phyloP scores from a whole-genome alignment of 2,888 invertebrate genomes.

The Amphimallon solstitiale region DNA sequence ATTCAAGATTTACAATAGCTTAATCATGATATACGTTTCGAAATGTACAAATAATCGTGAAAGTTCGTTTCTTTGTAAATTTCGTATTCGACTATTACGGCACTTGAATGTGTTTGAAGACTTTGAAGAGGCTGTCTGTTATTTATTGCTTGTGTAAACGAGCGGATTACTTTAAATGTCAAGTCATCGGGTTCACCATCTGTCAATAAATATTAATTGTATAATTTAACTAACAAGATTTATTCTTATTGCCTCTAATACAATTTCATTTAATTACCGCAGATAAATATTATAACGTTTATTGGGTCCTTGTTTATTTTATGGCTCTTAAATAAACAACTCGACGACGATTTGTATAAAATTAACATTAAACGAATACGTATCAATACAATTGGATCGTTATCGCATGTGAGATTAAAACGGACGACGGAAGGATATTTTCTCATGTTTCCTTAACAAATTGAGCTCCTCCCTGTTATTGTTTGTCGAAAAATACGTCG shows the following conservation, averaged over 20 bases:
- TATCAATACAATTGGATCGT: slow-evolving; percentile 15
- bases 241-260: slow-evolving; percentile 40
- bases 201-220: slow-evolving; percentile 42
- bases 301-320: slow-evolving; percentile 1
- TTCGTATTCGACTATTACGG: not conserved
- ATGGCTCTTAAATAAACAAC: slow-evolving; percentile 12
- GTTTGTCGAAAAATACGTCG: slow-evolving; percentile 26
- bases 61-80: not conserved
- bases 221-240: slow-evolving; percentile 38
- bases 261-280: slow-evolving; percentile 35
- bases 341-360: slow-evolving; percentile 22
- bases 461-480: slow-evolving; percentile 18
- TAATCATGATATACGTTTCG: not conserved
- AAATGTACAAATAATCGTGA: slow-evolving; percentile 4
- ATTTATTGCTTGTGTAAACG: not conserved
- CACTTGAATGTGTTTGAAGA: not conserved
- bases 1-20: slow-evolving; percentile 1
- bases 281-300: slow-evolving; percentile 2
- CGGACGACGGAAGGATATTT: slow-evolving; percentile 8
- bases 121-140: not conserved
- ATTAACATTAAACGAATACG: slow-evolving; percentile 18
- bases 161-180: slow-evolving; percentile 12
- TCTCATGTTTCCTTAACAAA: slow-evolving; percentile 12
- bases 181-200: slow-evolving; percentile 21
- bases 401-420: slow-evolving; percentile 11